phyloP scores from a whole-genome alignment of 2,113 vertebrate species.

The Kryptolebias marmoratus region DNA sequence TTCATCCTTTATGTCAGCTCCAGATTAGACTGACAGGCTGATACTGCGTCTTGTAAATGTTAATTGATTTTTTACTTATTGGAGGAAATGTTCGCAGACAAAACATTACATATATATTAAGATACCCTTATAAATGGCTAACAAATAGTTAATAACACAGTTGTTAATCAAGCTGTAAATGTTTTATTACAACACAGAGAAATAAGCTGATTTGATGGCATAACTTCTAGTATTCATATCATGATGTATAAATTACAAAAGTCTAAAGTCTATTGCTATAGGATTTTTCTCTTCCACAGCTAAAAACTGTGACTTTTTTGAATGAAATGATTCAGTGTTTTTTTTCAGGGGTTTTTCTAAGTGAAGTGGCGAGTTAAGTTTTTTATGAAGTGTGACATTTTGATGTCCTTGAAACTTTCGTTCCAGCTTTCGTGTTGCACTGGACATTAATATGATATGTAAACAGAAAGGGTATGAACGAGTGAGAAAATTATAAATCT shows the following conservation, averaged over 20 bases:
- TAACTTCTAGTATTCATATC: neutral
- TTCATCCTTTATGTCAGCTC: neutral
- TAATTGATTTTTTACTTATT: no score
- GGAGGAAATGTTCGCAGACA: no score
- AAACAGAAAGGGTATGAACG: neutral
- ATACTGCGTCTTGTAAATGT: no score
- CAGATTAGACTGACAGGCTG: neutral
- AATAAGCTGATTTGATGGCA: neutral
- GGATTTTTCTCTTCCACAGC: neutral
- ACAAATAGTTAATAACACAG: no score
- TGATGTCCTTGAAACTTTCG: conserved; percentile 41
- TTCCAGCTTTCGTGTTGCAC: conserved; percentile 1
- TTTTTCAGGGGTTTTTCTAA: no score
- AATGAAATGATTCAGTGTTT: neutral
- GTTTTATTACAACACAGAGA: neutral
- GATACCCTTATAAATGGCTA: no score
- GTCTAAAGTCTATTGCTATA: neutral
- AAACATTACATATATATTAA: no score
- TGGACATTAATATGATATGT: neutral
- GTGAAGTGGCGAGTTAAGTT: conserved; percentile 21
- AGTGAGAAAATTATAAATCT: neutral
- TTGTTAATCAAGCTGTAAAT: no score
- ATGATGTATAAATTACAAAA: neutral
- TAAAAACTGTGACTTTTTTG: conserved; percentile 1
- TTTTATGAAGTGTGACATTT: conserved; percentile 25